Evolutionary conservation across 1,140 invertebrate genomes (phyloP).

Genomic region (Daktulosphaira vitifoliae): DNA sequence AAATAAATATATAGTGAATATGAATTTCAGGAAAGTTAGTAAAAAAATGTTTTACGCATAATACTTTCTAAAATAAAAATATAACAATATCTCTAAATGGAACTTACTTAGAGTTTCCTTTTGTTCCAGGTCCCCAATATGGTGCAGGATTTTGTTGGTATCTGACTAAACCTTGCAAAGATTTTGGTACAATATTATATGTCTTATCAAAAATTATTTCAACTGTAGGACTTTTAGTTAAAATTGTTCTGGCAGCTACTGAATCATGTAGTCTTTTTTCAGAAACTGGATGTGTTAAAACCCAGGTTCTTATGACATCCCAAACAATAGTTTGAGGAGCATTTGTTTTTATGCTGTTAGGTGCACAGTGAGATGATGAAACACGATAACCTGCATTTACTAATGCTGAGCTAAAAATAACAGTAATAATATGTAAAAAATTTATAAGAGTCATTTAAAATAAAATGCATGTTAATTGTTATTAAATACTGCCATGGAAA

Average conservation of each 20-base stretch:
- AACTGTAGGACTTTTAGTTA: slow-evolving; percentile 46
- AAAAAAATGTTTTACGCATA: no score
- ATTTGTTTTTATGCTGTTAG: slow-evolving; percentile 85
- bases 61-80: neutral
- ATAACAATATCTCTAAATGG: no score
- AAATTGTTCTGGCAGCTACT: slow-evolving; percentile 47
- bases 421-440: slow-evolving; percentile 34
- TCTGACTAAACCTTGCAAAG: slow-evolving; percentile 62
- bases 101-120: slow-evolving; percentile 58
- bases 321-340: slow-evolving; percentile 80
- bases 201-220: slow-evolving; percentile 56
- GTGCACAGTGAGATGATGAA: slow-evolving; percentile 82
- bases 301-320: slow-evolving; percentile 86
- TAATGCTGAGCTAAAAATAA: slow-evolving; percentile 72
- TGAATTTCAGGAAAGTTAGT: no score
- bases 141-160: slow-evolving; percentile 80
- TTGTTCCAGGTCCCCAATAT: slow-evolving; percentile 81
- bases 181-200: slow-evolving; percentile 67
- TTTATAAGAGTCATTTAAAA: no score
- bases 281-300: slow-evolving; percentile 55
- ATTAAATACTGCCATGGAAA: no score
- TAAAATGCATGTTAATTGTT: no score
- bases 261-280: slow-evolving; percentile 38
- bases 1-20: no score
- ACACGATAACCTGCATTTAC: slow-evolving; percentile 88